A percentile compares a stretch with the other conserved stretches of the same genome.
Evolutionary conservation across 2,888 invertebrate species (phyloP).

Genomic region (Papilio protenor): DNA sequence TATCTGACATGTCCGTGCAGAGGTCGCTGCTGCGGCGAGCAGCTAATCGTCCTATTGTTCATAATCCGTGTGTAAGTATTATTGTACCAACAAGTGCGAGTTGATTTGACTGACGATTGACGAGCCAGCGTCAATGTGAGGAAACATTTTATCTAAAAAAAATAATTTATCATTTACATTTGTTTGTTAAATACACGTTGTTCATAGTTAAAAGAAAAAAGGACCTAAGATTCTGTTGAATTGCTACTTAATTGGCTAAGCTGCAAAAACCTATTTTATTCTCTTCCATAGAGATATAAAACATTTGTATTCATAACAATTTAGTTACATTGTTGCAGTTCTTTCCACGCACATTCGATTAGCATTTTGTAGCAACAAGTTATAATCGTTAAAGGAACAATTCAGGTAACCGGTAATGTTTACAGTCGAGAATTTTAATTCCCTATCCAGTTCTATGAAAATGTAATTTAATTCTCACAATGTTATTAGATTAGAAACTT

Average conservation of each 20-base stretch:
- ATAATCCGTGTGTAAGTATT: slow-evolving; percentile 7
- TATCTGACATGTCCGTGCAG: background rate
- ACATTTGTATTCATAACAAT: background rate
- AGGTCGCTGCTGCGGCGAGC: background rate
- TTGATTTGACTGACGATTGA: slow-evolving; percentile 26
- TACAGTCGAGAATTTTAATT: background rate
- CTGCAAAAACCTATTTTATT: background rate
- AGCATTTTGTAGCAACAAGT: background rate
- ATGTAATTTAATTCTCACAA: background rate
- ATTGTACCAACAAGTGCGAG: slow-evolving; percentile 24
- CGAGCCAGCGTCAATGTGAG: background rate
- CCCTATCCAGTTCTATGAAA: background rate
- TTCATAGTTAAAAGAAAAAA: background rate
- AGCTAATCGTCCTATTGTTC: slow-evolving; percentile 37
- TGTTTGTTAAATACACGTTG: background rate
- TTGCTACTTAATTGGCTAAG: background rate
- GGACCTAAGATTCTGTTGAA: background rate
- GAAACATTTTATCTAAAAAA: background rate
- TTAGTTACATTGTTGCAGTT: background rate
- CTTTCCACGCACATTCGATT: background rate
- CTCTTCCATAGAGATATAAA: no score
- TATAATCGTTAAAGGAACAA: background rate
- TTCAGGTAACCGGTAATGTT: background rate
- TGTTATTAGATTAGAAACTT: background rate
- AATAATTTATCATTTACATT: background rate